Evolutionary conservation across 2,888 invertebrate species (phyloP).

Genomic region (Argyra leucocephala): DNA sequence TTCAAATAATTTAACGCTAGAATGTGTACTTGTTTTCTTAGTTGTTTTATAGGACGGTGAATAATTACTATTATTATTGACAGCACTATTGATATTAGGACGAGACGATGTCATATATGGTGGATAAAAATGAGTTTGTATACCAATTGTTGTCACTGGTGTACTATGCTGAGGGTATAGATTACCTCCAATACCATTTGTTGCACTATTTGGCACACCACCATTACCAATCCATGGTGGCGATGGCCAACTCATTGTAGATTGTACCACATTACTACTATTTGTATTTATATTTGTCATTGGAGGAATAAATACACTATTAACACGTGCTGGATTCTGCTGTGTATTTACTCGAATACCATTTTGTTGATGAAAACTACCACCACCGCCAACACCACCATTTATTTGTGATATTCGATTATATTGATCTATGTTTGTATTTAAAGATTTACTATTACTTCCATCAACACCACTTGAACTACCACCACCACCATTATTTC

Average conservation of each 20-base stretch:
- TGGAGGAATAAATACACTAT: constrained; percentile 24
- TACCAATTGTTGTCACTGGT: constrained; percentile 24
- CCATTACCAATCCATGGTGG: background rate
- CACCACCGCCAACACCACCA: constrained; percentile 29
- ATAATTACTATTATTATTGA: constrained; percentile 35
- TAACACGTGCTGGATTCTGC: constrained; percentile 31
- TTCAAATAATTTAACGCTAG: too few relatives aligned
- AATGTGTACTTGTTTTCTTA: constrained; percentile 50
- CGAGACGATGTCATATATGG: constrained; percentile 31
- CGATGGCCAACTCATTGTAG: constrained; percentile 35
- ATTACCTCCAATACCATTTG: constrained; percentile 21
- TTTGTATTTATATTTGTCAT: constrained; percentile 34
- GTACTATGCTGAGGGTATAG: constrained; percentile 23
- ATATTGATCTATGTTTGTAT: constrained; percentile 42
- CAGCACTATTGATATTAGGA: constrained; percentile 31
- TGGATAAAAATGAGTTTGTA: constrained; percentile 30
- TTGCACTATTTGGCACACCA: constrained; percentile 23
- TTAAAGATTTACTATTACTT: constrained; percentile 38
- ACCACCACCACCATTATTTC: background rate
- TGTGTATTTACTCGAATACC: constrained; percentile 42
- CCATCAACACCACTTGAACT: constrained; percentile 11
- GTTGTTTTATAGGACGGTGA: constrained; percentile 49
- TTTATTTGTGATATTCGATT: constrained; percentile 39
- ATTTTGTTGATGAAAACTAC: constrained; percentile 34
- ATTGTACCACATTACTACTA: constrained; percentile 37